Conservation (phyloP, 1,140 invertebrate genomes). For the Scaptomyza pallida region DNA sequence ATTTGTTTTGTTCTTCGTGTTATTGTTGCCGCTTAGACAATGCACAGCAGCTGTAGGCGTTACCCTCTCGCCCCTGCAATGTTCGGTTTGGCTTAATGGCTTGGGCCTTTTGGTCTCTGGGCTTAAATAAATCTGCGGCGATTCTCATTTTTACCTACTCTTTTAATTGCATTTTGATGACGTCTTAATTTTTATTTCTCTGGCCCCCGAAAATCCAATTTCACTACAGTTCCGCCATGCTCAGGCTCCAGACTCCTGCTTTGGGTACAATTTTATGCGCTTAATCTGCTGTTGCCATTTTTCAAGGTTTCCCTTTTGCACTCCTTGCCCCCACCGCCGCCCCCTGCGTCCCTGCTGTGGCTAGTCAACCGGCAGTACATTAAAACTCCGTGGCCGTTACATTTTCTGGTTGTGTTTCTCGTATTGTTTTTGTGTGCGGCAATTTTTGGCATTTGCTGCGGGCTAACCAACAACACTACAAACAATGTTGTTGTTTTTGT, state of each 20-base stretch:
- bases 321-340: background rate
- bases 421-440: conserved; percentile 79
- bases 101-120: conserved; percentile 25
- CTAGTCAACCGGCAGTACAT: conserved; percentile 59
- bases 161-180: conserved; percentile 82
- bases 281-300: conserved; percentile 80
- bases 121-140: conserved; percentile 78
- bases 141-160: conserved; percentile 78
- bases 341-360: background rate
- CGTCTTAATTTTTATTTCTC: conserved; percentile 79
- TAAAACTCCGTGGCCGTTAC: conserved; percentile 77
- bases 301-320: conserved; percentile 44
- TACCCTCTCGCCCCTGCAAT: background rate
- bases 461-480: conserved; percentile 47
- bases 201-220: conserved; percentile 66
- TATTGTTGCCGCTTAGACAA: conserved; percentile 66
- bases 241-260: background rate
- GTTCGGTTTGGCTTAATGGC: conserved; percentile 36
- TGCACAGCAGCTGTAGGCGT: conserved; percentile 29
- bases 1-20: no score
- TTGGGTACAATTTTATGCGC: conserved; percentile 68
- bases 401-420: conserved; percentile 45
- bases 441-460: conserved; percentile 81
- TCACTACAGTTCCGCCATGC: conserved; percentile 19
- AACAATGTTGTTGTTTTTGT: conserved; percentile 56